Conservation (phyloP, 2,113 vertebrate genomes). For the Genyomyrus donnyi region DNA sequence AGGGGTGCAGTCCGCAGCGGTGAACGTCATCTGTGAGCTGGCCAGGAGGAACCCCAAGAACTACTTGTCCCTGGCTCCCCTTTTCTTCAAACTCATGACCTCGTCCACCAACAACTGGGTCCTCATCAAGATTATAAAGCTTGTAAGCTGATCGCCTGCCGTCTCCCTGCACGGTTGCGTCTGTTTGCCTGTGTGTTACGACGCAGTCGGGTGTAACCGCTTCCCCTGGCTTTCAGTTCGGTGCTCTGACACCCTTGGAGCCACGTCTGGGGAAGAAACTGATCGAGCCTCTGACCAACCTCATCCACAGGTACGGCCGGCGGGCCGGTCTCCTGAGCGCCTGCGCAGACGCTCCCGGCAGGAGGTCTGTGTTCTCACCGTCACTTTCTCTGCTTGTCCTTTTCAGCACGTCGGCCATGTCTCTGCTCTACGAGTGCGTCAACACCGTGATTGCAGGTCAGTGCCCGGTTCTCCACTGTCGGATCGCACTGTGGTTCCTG, state of each 20-base stretch:
- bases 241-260: constrained; percentile 93
- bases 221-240: constrained; percentile 66
- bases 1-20: constrained; percentile 97
- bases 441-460: constrained; percentile 99
- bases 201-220: neutral
- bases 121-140: constrained; percentile 97
- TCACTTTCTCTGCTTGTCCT: neutral
- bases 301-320: constrained; percentile 85
- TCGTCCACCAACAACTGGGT: constrained; percentile 99
- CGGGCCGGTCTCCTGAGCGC: neutral
- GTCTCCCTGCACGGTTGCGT: neutral
- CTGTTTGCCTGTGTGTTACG: neutral
- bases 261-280: constrained; percentile 93
- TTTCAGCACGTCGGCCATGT: constrained; percentile 94
- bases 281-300: constrained; percentile 93
- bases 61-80: constrained; percentile 90
- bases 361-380: neutral
- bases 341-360: too few relatives aligned
- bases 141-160: constrained; percentile 61
- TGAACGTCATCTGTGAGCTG: constrained; percentile 96
- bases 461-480: constrained; percentile 20
- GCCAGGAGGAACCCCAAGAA: constrained; percentile 97
- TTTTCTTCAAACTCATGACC: constrained; percentile 98
- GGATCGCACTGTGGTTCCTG: neutral
- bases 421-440: constrained; percentile 95